These are phyloP conservation scores for Carollia perspicillata DNA, from an alignment of 2,113 vertebrate genomes.

Conservation along the genomic window DNA sequence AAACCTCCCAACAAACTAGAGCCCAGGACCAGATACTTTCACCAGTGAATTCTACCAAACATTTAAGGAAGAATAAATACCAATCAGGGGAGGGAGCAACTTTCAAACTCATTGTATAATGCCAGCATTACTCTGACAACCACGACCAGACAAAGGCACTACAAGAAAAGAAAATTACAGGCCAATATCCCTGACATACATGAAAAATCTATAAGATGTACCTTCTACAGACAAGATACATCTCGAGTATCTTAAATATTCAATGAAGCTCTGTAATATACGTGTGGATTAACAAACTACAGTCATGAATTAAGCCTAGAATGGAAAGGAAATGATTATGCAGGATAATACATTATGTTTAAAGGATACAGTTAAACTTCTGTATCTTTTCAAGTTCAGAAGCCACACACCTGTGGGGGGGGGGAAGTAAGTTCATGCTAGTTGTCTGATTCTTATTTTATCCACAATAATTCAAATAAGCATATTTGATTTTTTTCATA, in stretches of 20 bases:
- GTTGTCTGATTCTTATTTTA: slow-evolving; percentile 6
- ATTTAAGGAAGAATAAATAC: background rate
- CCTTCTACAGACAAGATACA: background rate
- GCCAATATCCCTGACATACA: background rate
- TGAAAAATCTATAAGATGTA: background rate
- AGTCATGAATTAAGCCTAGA: background rate
- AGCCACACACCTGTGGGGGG: slow-evolving; percentile 78
- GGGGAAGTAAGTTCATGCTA: background rate
- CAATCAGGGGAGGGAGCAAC: background rate
- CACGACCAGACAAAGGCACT: background rate
- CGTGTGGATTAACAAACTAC: background rate
- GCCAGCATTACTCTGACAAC: background rate
- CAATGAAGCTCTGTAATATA: background rate
- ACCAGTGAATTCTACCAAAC: background rate
- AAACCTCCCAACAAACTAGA: background rate
- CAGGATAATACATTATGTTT: background rate
- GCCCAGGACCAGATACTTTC: background rate
- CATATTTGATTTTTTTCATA: background rate
- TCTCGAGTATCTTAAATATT: background rate
- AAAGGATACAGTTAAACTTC: slow-evolving; percentile 87
- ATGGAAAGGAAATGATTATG: background rate
- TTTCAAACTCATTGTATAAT: background rate
- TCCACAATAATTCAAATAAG: slow-evolving; percentile 25
- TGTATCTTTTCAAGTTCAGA: slow-evolving; percentile 85
- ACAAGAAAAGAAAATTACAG: background rate